A percentile compares a stretch with the other conserved stretches of the same genome.
Evolutionary conservation across 2,888 invertebrate genomes (phyloP).

Genomic region (Drosophila meridionalis): DNA sequence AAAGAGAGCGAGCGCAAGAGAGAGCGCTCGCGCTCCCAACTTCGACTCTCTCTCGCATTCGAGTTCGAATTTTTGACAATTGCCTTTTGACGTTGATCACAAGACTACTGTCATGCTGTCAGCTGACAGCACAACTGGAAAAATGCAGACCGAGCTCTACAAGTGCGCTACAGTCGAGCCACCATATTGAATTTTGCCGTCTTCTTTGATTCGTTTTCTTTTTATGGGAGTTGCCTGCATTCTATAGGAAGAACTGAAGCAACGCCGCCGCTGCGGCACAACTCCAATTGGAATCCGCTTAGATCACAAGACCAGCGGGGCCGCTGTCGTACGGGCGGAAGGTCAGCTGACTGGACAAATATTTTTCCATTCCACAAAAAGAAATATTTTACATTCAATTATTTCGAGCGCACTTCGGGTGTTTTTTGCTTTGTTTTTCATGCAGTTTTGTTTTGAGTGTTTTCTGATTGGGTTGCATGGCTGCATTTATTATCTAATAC

Average conservation of each 20-base stretch:
- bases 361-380: constrained; percentile 38
- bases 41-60: constrained; percentile 54
- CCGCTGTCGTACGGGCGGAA: constrained; percentile 34
- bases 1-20: constrained; percentile 10
- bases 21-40: constrained; percentile 18
- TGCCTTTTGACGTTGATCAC: constrained; percentile 79
- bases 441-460: constrained; percentile 16
- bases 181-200: constrained; percentile 61
- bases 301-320: constrained; percentile 67
- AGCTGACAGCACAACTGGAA: constrained; percentile 72
- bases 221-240: constrained; percentile 4
- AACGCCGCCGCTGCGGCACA: background rate
- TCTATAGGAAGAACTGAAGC: background rate
- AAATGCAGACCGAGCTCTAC: constrained; percentile 44
- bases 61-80: constrained; percentile 79
- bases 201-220: constrained; percentile 2
- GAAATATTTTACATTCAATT: constrained; percentile 15
- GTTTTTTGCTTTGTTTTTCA: background rate
- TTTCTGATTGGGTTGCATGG: constrained; percentile 17
- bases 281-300: background rate
- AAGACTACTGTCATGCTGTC: constrained; percentile 79
- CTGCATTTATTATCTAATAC: constrained; percentile 71
- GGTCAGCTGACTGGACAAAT: constrained; percentile 71
- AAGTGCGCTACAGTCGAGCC: constrained; percentile 36
- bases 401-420: constrained; percentile 47